Conservation (phyloP, 2,797 vertebrate species). For the Lithobates pipiens region DNA sequence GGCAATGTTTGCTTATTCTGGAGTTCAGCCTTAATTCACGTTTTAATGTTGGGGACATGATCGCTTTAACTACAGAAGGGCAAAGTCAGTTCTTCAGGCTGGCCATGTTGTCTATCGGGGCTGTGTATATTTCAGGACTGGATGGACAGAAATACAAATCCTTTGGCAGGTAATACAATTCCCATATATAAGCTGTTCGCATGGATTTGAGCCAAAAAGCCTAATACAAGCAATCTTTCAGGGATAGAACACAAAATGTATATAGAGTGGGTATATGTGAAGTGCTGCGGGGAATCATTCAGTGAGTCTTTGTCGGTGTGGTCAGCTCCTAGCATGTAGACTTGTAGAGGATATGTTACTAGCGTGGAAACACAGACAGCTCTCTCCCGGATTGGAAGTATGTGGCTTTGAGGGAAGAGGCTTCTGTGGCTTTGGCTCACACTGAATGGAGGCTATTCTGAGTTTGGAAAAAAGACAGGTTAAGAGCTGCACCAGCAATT, state of each 20-base stretch:
- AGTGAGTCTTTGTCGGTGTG: background rate
- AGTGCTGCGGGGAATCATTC: background rate
- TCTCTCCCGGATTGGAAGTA: conserved; percentile 42
- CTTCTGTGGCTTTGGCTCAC: conserved; percentile 52
- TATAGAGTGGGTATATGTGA: background rate
- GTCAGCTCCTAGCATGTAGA: background rate
- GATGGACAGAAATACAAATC: background rate
- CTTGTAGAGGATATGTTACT: conserved; percentile 6
- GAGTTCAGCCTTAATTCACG: no score
- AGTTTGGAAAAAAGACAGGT: conserved; percentile 40
- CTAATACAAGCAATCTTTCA: no score
- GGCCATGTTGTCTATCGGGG: background rate
- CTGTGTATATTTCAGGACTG: background rate
- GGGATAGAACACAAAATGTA: background rate
- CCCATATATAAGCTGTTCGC: no score
- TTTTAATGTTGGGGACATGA: no score
- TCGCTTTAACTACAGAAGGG: no score
- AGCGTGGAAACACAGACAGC: conserved; percentile 43
- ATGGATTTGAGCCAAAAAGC: no score
- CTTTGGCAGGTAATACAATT: no score
- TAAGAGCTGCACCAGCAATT: conserved; percentile 32
- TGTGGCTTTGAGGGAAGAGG: conserved; percentile 38
- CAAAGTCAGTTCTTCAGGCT: background rate
- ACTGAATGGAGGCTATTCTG: conserved; percentile 35
- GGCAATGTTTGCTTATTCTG: no score